These are phyloP conservation scores for Nautilus pompilius DNA, from an alignment of 1,140 invertebrate genomes.

Conservation along the genomic window DNA sequence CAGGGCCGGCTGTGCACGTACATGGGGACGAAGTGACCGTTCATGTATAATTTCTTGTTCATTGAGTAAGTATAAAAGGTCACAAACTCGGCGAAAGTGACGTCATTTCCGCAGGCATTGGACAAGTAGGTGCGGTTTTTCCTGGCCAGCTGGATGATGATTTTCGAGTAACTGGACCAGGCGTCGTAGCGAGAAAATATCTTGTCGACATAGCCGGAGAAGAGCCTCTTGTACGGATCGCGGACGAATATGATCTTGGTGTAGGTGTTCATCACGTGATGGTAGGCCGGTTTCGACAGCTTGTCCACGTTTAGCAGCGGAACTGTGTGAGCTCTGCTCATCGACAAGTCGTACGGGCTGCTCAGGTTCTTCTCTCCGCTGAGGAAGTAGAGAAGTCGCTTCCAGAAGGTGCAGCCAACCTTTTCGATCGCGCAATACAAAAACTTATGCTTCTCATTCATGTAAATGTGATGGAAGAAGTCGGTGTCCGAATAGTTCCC, in stretches of 20 bases:
- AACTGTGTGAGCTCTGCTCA: neutral
- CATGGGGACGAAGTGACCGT: slow-evolving; percentile 46
- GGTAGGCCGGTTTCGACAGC: neutral
- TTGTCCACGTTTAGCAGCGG: neutral
- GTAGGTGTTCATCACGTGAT: neutral
- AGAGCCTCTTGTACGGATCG: slow-evolving; percentile 9
- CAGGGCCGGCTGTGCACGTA: slow-evolving; percentile 44
- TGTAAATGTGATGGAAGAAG: neutral
- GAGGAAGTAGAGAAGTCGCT: neutral
- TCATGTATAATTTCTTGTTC: neutral
- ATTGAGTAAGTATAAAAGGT: neutral
- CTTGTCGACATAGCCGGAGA: slow-evolving; percentile 17
- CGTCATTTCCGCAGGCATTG: slow-evolving; percentile 4
- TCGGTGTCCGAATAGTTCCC: neutral
- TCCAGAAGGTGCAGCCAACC: neutral
- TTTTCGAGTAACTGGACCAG: neutral
- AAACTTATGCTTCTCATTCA: neutral
- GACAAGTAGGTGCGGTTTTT: neutral
- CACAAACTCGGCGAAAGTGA: slow-evolving; percentile 15
- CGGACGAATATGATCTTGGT: slow-evolving; percentile 9
- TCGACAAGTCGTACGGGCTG: neutral
- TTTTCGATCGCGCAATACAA: neutral
- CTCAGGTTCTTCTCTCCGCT: neutral
- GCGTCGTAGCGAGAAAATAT: slow-evolving; percentile 10
- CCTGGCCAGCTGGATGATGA: slow-evolving; percentile 4